phyloP scores from a whole-genome alignment of 2,888 invertebrate genomes.

The Cistogaster globosa region DNA sequence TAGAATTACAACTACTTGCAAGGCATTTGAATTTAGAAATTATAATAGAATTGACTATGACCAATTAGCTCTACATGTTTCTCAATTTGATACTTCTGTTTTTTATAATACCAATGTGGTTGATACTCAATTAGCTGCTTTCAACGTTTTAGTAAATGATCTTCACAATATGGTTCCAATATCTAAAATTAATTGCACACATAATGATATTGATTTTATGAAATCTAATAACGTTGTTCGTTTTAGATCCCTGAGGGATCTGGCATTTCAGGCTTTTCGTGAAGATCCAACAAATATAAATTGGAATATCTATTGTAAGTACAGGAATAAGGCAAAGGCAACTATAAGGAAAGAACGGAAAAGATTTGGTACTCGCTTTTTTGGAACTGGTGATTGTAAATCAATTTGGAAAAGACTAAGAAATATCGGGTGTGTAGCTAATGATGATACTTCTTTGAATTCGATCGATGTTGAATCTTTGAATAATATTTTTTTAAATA shows the following conservation, averaged over 20 bases:
- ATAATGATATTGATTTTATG: background rate
- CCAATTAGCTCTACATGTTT: background rate
- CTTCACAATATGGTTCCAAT: conserved; percentile 5
- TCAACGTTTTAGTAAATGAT: background rate
- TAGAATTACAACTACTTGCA: background rate
- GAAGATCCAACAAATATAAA: background rate
- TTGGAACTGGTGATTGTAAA: too few relatives aligned
- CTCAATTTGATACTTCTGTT: conserved; percentile 1
- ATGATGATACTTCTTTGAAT: too few relatives aligned
- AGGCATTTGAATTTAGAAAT: background rate
- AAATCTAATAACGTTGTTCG: background rate
- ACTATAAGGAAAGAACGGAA: background rate
- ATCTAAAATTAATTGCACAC: background rate
- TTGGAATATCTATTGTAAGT: background rate
- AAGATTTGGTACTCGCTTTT: background rate
- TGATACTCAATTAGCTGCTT: background rate
- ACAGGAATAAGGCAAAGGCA: background rate
- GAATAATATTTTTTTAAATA: too few relatives aligned
- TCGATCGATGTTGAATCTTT: too few relatives aligned
- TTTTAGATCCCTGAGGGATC: background rate
- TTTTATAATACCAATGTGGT: too few relatives aligned
- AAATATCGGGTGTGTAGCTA: background rate
- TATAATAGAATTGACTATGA: conserved; percentile 13
- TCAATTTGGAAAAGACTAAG: background rate
- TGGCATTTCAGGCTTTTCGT: background rate